These are phyloP conservation scores for Parus major DNA, from an alignment of 2,113 vertebrate genomes.

Conservation along the genomic window DNA sequence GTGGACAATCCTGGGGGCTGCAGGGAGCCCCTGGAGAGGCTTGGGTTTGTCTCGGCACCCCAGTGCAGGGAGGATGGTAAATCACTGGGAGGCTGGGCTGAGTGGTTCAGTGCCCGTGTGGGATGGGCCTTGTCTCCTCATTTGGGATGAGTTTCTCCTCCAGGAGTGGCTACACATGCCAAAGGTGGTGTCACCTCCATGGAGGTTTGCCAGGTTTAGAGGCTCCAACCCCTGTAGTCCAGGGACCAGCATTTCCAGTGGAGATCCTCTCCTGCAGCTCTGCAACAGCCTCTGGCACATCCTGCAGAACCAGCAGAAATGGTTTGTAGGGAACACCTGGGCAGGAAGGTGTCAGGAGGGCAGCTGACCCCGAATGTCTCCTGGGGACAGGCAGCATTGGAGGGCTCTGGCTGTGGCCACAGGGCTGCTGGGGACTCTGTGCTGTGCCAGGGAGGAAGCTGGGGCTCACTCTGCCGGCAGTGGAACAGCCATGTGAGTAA, in stretches of 20 bases:
- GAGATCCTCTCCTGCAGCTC: neutral
- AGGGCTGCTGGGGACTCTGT: accelerated
- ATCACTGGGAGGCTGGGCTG: accelerated
- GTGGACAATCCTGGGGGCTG: neutral
- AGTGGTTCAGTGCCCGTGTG: neutral
- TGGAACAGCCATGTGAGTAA: accelerated
- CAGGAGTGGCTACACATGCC: neutral
- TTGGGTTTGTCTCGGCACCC: neutral
- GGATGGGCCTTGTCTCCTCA: neutral
- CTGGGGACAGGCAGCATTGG: neutral
- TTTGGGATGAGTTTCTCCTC: neutral
- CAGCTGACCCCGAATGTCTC: neutral
- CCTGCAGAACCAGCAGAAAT: neutral
- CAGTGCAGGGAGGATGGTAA: neutral
- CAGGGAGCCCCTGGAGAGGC: neutral
- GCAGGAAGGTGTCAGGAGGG: neutral
- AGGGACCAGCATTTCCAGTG: neutral
- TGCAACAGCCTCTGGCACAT: accelerated
- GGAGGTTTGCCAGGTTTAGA: neutral
- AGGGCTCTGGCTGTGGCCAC: accelerated
- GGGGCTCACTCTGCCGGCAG: accelerated
- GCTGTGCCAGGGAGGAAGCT: accelerated
- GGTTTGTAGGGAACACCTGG: accelerated
- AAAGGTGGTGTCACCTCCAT: accelerated
- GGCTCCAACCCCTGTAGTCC: accelerated